A percentile compares a stretch with the other conserved stretches of the same genome.
Conservation (phyloP, 2,113 vertebrate species). For the Dicrurus megarhynchus region DNA sequence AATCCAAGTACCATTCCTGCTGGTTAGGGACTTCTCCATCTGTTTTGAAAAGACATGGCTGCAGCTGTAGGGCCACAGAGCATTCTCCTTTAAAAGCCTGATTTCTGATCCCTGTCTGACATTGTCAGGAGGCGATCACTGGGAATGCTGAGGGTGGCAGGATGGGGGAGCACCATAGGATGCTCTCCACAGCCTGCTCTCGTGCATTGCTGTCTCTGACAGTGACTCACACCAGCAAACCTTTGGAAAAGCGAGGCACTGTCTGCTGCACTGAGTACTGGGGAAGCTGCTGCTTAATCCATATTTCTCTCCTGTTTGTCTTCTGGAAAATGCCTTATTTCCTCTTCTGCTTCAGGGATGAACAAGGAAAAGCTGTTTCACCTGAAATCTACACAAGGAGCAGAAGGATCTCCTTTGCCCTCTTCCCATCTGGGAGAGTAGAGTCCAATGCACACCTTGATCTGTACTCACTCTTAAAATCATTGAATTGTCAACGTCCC, state of each 20-base stretch:
- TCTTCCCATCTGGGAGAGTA: background rate
- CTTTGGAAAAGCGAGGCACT: background rate
- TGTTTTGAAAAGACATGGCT: background rate
- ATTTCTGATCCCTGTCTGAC: background rate
- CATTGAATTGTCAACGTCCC: rapidly evolving
- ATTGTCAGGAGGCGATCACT: background rate
- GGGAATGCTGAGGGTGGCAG: background rate
- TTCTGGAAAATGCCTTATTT: background rate
- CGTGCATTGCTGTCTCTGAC: rapidly evolving
- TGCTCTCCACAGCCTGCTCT: background rate
- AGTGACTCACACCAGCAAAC: background rate
- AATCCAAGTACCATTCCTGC: background rate
- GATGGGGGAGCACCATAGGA: rapidly evolving
- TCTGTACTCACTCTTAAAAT: background rate
- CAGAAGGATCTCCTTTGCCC: background rate
- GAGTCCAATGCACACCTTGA: background rate
- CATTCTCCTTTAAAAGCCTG: background rate
- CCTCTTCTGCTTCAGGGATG: background rate
- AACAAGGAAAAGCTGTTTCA: background rate
- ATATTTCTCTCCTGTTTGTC: background rate
- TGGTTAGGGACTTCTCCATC: background rate
- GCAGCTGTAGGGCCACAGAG: background rate
- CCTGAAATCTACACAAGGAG: background rate
- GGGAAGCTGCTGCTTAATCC: background rate
- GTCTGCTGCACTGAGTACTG: background rate